Conservation (phyloP, 2,113 vertebrate genomes). For the Urocynchramus pylzowi region DNA sequence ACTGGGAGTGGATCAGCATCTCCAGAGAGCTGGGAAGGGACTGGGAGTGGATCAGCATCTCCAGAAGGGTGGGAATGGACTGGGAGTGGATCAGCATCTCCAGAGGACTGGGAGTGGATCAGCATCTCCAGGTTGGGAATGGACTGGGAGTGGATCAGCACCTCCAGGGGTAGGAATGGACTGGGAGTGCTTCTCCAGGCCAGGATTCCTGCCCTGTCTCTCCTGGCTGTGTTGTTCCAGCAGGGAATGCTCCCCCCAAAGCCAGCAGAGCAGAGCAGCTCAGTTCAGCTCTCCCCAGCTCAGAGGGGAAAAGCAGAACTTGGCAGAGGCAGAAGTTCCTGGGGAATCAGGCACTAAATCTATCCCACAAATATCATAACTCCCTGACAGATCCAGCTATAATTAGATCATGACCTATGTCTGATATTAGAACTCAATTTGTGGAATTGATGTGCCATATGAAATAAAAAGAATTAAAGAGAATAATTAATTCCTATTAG, state of each 20-base stretch:
- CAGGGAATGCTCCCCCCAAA: not conserved
- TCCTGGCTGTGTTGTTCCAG: not conserved
- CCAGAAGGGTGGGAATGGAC: accelerated
- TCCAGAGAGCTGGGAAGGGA: accelerated
- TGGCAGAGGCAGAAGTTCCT: not conserved
- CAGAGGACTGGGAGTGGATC: not conserved
- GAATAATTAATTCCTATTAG: constrained; percentile 21
- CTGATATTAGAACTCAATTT: constrained; percentile 19
- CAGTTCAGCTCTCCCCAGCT: accelerated
- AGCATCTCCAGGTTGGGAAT: not conserved
- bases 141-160: not conserved
- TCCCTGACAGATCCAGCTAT: not conserved
- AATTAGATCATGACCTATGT: constrained; percentile 20
- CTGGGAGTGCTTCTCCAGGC: accelerated
- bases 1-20: too few relatives aligned
- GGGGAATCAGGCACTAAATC: not conserved
- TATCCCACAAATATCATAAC: not conserved
- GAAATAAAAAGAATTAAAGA: constrained; percentile 18
- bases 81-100: not conserved
- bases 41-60: accelerated
- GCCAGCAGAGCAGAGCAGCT: not conserved
- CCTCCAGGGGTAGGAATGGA: accelerated
- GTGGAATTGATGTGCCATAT: not conserved
- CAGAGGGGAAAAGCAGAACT: not conserved
- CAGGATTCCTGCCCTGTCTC: not conserved